Base-by-base conservation (phyloP, 1,140 invertebrate species). In the Pachyrhynchus sulphureomaculatus region DNA sequence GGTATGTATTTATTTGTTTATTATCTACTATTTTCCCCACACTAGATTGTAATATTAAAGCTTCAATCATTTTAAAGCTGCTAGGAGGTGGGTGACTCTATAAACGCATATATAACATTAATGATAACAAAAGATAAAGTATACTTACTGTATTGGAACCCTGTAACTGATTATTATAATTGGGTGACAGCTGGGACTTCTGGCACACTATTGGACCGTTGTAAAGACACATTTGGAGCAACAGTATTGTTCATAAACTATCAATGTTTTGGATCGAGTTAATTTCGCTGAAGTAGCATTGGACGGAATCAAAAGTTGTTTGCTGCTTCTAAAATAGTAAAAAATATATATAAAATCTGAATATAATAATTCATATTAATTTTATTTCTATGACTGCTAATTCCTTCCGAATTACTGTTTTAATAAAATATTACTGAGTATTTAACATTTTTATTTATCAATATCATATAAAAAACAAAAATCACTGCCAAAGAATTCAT, bases 211-310 rank as follows among this genome's bases (percentile, higher is more conserved):
- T 82, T 70, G 21, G 82, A 86, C 61, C 87, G 80, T 79, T 89
- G 78, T 24, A 82, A 76, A 21, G 89, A 86, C 6, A 93, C 90
- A 77, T 92, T 92, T 87, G 75, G 90, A 17, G 89, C 88, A 59
- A 89, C 88, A n/a, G 86, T 85, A 69, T 86, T 88, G 72, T 91
- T 92, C 62, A 92, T 66, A 92, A 78, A 55, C 85, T 88, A 73
- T 87, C 85, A 64, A 92, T 88, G 73, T 88, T 91, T 68, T 71
- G 69, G 18, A 89, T 80, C 56, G 80, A 81, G 62, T 80, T 79
- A 59, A 86, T 80, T 75, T 86, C 81, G 83, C 76, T 55, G 84
- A 79, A 62, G 85, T 82, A 62, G 84, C 82, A 76, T 86, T 86
- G 69, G 83, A 82, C 54, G 82, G 82, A 62, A 86, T 83, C 36